Evolutionary conservation across 2,888 invertebrate species (phyloP).

Genomic region (Malthinus flaveolus): DNA sequence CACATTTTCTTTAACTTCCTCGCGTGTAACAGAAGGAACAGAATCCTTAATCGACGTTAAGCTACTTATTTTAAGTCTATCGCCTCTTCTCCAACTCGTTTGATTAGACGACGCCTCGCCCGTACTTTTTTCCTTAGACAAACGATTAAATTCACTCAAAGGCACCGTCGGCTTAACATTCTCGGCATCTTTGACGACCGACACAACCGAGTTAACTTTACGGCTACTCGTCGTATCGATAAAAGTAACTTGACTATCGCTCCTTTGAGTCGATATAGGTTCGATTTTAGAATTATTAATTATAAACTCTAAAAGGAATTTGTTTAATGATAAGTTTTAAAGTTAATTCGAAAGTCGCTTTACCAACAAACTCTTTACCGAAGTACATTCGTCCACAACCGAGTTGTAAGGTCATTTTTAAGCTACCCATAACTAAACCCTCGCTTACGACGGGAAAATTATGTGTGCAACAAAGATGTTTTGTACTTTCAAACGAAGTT

Average conservation of each 20-base stretch:
- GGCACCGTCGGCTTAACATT: too few relatives aligned
- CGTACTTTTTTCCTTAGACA: too few relatives aligned
- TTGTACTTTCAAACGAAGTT: slow-evolving; percentile 45
- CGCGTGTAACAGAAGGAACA: too few relatives aligned
- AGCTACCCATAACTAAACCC: slow-evolving; percentile 51
- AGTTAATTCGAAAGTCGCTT: slow-evolving; percentile 17
- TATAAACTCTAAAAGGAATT: slow-evolving; percentile 19
- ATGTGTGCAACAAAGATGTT: slow-evolving; percentile 50
- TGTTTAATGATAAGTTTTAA: neutral
- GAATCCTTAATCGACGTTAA: too few relatives aligned
- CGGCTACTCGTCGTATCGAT: slow-evolving; percentile 8
- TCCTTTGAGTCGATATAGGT: slow-evolving; percentile 8
- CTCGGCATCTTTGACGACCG: too few relatives aligned
- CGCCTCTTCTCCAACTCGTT: too few relatives aligned
- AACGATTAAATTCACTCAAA: too few relatives aligned
- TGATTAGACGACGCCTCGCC: too few relatives aligned
- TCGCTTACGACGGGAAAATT: slow-evolving; percentile 51
- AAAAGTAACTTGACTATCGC: neutral
- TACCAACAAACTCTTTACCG: slow-evolving; percentile 57
- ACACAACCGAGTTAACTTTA: neutral
- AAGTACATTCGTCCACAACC: slow-evolving; percentile 57
- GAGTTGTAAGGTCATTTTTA: slow-evolving; percentile 56
- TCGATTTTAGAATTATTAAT: slow-evolving; percentile 15
- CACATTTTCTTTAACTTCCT: too few relatives aligned
- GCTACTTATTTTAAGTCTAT: too few relatives aligned